Base-by-base conservation (phyloP, 2,888 invertebrate genomes). In the Drosophila sordidapex region DNA sequence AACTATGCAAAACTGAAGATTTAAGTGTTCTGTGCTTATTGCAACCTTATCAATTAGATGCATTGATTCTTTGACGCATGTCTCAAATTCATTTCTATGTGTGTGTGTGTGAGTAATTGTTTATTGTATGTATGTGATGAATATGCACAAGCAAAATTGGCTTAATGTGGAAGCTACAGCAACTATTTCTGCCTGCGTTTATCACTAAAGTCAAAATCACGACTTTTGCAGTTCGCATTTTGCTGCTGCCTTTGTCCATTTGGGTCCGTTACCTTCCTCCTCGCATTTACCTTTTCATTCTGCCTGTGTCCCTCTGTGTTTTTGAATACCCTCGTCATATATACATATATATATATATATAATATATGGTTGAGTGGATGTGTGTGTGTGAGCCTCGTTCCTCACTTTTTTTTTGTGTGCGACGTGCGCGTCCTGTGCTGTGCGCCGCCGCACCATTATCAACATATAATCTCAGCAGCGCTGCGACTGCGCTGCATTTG, bases 161-260 rank as follows among this genome's bases (percentile, higher is more conserved):
- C 75, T 64, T 51, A 57, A 61, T 74, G 66, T 74, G 72, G 74
- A 60, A 51, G 53, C 48, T 40, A 46, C 51, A 59, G n/a, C 63
- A 69, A 65, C 72, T 54, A 64, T 67, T 68, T 52, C 60, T 60
- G 70, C 59, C 53, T 72, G 74, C 70, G 59, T 79, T 89, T 89
- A 85, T 85, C 85, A 87, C 76, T 73, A 68, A 83, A 89, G 84
- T 89, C 85, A 71, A 79, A 81, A 87, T 85, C 85, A 85, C 89
- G 85, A 85, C 87, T 88, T 74, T 69, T 70, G 68, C 71, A 65
- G 56, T 56, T 70, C 65, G 73, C 65, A 77, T 76, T 82, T 70
- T 72, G 57, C 57, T 72, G 57, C 54, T 73, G 54, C 62, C 67
- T 70, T 75, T 67, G 72, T 80, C 65, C 70, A 35, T 74, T 74